Conservation (phyloP, 2,113 vertebrate species). For the Trachemys scripta region DNA sequence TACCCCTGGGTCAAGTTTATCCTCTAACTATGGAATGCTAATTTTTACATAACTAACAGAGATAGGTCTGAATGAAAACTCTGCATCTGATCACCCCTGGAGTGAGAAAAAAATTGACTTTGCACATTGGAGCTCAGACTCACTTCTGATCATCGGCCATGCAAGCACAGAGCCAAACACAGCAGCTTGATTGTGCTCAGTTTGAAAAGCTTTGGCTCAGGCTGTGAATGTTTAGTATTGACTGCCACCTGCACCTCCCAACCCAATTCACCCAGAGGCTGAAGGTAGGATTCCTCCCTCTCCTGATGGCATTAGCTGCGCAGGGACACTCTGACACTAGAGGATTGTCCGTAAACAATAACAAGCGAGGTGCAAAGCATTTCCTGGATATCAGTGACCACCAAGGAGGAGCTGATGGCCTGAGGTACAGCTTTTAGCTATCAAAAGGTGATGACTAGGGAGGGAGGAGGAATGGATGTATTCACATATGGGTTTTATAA, state of each 20-base stretch:
- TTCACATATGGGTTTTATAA: neutral
- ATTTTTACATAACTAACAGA: neutral
- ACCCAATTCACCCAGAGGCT: fast-evolving
- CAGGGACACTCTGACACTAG: neutral
- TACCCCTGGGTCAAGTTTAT: neutral
- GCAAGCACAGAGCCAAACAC: neutral
- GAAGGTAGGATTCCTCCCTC: neutral
- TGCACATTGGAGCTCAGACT: neutral
- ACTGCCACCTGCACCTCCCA: neutral
- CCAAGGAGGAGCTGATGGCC: neutral
- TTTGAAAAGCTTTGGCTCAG: neutral
- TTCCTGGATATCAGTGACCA: neutral
- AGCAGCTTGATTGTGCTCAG: neutral
- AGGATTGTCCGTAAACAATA: neutral
- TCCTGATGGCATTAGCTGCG: neutral
- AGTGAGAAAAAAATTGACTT: neutral
- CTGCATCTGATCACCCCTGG: neutral
- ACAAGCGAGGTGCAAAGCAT: neutral
- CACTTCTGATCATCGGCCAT: fast-evolving
- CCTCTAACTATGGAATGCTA: fast-evolving
- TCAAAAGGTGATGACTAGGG: neutral
- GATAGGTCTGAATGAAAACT: neutral
- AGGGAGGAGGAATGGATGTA: neutral
- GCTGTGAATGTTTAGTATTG: neutral
- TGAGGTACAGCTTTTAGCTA: neutral